Evolutionary conservation across 2,888 invertebrate species (phyloP).

Genomic region (Cabera pusaria): DNA sequence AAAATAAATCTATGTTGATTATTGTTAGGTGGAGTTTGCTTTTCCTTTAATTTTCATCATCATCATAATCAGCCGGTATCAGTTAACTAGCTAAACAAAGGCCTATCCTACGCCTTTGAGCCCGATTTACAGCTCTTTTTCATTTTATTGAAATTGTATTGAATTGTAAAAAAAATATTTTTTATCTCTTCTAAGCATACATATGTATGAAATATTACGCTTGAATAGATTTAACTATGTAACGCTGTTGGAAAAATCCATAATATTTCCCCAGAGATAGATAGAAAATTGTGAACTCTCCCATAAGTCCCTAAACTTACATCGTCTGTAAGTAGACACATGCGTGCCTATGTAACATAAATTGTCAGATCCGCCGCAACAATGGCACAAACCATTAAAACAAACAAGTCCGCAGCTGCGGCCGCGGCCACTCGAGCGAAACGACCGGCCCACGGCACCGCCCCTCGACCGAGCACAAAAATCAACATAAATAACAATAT

Average conservation of each 20-base stretch:
- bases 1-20: no score
- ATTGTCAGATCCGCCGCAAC: constrained; percentile 59
- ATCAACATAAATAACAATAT: constrained; percentile 83
- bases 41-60: no score
- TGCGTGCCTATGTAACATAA: constrained; percentile 60
- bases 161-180: no score
- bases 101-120: no score
- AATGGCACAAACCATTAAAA: constrained; percentile 74
- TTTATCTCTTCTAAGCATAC: no score
- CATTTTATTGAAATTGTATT: no score
- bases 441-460: constrained; percentile 73
- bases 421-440: constrained; percentile 64
- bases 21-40: no score
- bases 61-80: no score
- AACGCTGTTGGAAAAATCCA: neutral
- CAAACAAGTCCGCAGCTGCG: constrained; percentile 75
- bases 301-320: constrained; percentile 11
- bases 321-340: constrained; percentile 32
- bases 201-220: no score
- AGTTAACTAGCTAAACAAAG: no score
- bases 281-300: constrained; percentile 46
- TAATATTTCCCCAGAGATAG: neutral
- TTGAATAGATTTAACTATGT: no score
- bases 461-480: constrained; percentile 74
- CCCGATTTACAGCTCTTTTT: no score